Evolutionary conservation across 2,797 vertebrate species (phyloP).

Genomic region (Cynopterus sphinx): DNA sequence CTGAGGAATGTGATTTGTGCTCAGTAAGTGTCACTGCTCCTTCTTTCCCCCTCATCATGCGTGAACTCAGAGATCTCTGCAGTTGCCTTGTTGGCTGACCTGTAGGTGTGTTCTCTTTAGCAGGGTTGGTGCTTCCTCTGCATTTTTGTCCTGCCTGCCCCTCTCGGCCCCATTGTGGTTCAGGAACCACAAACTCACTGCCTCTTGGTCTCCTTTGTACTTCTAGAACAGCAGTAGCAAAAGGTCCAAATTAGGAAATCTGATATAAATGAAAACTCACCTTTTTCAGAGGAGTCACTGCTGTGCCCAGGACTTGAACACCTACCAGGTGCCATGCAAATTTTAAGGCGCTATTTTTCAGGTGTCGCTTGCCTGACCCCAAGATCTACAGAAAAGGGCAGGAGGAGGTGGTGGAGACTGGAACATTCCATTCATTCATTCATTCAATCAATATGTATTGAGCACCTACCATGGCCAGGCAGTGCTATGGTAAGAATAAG

Average conservation of each 20-base stretch:
- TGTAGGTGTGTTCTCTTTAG: accelerated
- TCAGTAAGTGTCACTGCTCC: neutral
- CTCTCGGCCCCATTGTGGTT: neutral
- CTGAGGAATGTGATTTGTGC: neutral
- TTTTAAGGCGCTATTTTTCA: neutral
- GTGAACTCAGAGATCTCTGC: neutral
- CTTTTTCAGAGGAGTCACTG: neutral
- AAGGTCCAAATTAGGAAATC: neutral
- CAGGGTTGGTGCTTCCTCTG: too few species aligned
- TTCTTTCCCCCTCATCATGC: accelerated
- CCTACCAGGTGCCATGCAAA: neutral
- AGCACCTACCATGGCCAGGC: neutral
- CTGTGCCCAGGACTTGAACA: neutral
- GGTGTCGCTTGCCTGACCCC: neutral
- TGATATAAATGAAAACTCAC: neutral
- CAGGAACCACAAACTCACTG: neutral
- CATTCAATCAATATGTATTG: neutral
- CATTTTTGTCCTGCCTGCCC: neutral
- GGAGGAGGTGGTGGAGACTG: neutral
- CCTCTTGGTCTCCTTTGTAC: neutral
- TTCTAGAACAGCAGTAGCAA: neutral
- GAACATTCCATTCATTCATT: neutral
- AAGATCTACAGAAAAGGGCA: neutral
- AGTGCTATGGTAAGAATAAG: neutral
- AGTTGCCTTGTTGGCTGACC: neutral